Evolutionary conservation across 2,888 invertebrate genomes (phyloP).

Genomic region (Torymus aiolomorphi): DNA sequence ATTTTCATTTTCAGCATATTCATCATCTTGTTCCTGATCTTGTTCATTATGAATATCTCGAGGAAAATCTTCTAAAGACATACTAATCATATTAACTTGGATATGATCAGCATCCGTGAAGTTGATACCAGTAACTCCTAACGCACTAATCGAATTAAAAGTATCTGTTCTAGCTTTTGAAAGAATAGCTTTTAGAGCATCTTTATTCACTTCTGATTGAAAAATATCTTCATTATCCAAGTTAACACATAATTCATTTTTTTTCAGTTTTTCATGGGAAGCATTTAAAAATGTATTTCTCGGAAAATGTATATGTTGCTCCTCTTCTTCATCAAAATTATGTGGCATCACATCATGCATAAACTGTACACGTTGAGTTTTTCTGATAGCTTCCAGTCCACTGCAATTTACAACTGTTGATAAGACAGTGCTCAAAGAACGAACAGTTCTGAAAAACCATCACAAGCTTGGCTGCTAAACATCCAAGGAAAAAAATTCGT

Average conservation of each 20-base stretch:
- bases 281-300: background rate
- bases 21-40: too few species aligned
- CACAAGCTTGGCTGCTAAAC: conserved; percentile 26
- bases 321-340: background rate
- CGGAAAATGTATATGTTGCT: background rate
- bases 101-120: too few species aligned
- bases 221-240: background rate
- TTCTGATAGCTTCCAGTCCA: conserved; percentile 1
- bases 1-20: too few species aligned
- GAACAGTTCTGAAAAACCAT: background rate
- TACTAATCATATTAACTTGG: too few species aligned
- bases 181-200: too few species aligned
- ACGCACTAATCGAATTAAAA: too few species aligned
- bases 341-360: background rate
- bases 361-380: conserved; percentile 4
- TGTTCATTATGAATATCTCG: too few species aligned
- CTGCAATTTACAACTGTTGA: conserved; percentile 16
- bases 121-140: too few species aligned
- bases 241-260: background rate
- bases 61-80: too few species aligned
- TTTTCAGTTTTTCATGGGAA: background rate
- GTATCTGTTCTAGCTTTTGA: too few species aligned
- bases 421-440: background rate
- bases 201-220: too few species aligned
- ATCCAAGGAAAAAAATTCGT: conserved; percentile 2